Conservation (phyloP, 2,797 vertebrate genomes). For the Dendrocincla fuliginosa region DNA sequence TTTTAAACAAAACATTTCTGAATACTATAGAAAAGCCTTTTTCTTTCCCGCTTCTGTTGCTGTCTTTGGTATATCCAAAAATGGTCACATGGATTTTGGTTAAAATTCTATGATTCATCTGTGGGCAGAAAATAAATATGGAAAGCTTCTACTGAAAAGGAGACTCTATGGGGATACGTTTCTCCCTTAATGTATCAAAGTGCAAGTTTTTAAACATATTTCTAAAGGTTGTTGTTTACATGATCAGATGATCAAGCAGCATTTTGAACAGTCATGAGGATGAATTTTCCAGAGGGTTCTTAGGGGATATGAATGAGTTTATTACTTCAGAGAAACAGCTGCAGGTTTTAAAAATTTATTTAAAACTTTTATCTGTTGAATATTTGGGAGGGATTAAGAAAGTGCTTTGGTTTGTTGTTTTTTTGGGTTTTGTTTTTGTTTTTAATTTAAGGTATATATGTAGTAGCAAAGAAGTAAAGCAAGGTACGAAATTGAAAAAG, state of each 20-base stretch:
- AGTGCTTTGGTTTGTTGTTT: background rate
- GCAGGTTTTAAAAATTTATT: background rate
- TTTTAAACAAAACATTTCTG: background rate
- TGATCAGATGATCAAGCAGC: background rate
- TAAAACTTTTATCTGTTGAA: background rate
- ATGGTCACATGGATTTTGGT: conserved; percentile 19
- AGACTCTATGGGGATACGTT: background rate
- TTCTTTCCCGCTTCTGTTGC: background rate
- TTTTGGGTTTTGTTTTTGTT: background rate
- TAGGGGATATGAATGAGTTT: background rate
- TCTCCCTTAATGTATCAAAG: background rate
- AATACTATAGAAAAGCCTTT: background rate
- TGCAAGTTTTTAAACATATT: background rate
- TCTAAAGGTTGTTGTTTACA: background rate
- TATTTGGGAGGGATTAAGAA: background rate
- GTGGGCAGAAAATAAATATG: conserved; percentile 17
- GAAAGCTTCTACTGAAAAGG: background rate
- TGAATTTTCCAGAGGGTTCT: background rate
- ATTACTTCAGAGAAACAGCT: background rate
- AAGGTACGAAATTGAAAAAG: background rate
- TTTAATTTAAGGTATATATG: background rate
- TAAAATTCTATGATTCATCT: conserved; percentile 47
- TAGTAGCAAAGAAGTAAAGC: background rate
- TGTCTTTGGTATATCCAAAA: background rate
- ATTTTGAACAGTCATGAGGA: background rate